Conservation (phyloP, 2,888 invertebrate species). For the Dryobota labecula region DNA sequence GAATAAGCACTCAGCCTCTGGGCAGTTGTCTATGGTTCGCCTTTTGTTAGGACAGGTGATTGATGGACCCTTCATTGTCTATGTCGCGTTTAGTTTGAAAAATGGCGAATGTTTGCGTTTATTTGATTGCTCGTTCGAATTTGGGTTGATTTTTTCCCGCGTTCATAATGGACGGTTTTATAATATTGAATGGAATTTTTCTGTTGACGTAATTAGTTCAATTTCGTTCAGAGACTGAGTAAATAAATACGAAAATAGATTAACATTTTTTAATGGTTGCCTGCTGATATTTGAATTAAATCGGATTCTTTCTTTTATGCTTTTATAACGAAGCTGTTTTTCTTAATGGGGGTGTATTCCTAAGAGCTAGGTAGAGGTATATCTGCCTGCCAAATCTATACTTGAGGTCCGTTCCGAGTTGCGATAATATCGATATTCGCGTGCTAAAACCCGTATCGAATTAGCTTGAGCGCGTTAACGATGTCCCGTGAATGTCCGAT, state of each 20-base stretch:
- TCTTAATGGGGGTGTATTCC: neutral
- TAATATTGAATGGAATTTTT: constrained; percentile 43
- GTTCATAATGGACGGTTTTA: constrained; percentile 53
- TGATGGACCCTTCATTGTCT: constrained; percentile 84
- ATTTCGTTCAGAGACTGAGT: constrained; percentile 20
- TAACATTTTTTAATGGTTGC: constrained; percentile 14
- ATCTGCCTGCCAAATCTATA: too few relatives aligned
- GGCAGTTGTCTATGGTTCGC: constrained; percentile 82
- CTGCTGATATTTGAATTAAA: neutral
- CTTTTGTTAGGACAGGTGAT: constrained; percentile 85
- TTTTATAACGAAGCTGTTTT: neutral
- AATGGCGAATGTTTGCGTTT: constrained; percentile 84
- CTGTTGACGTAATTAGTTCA: constrained; percentile 50
- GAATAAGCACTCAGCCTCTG: constrained; percentile 80
- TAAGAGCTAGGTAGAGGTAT: too few relatives aligned
- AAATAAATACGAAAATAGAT: constrained; percentile 13
- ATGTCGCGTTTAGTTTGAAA: constrained; percentile 86
- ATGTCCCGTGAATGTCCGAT: too few relatives aligned
- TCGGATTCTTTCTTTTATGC: neutral
- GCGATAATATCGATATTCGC: too few relatives aligned
- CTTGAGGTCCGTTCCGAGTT: too few relatives aligned
- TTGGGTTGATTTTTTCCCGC: constrained; percentile 71
- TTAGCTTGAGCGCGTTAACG: too few relatives aligned
- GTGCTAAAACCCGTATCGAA: too few relatives aligned
- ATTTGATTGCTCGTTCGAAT: constrained; percentile 80